phyloP scores from a whole-genome alignment of 2,888 invertebrate species.

The Coelinius sp. region DNA sequence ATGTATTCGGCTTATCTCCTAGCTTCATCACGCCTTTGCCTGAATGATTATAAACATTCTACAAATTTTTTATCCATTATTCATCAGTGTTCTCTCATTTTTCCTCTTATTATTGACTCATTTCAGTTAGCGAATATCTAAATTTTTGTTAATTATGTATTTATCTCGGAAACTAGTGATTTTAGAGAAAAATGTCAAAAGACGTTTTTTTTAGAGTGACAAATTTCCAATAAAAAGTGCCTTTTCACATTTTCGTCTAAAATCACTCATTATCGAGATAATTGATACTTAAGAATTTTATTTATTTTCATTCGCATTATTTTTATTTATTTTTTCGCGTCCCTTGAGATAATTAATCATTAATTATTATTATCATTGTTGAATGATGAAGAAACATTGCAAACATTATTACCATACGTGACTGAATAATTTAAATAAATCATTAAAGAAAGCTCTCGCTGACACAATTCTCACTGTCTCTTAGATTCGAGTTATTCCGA shows the following conservation, averaged over 20 bases:
- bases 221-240: too few species aligned
- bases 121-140: too few species aligned
- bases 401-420: neutral
- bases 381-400: neutral
- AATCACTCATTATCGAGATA: too few species aligned
- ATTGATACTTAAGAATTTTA: too few species aligned
- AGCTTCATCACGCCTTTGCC: neutral
- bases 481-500: neutral
- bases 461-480: neutral
- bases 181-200: too few species aligned
- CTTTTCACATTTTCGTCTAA: too few species aligned
- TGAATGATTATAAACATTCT: neutral
- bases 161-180: too few species aligned
- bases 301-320: neutral
- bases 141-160: too few species aligned
- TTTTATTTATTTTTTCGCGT: neutral
- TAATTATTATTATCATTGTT: neutral
- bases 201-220: too few species aligned
- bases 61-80: neutral
- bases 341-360: neutral
- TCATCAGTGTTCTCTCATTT: neutral
- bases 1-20: neutral
- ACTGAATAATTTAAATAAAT: neutral
- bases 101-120: neutral
- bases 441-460: neutral